Conservation (phyloP, 2,888 invertebrate species). For the Melanargia galathea region DNA sequence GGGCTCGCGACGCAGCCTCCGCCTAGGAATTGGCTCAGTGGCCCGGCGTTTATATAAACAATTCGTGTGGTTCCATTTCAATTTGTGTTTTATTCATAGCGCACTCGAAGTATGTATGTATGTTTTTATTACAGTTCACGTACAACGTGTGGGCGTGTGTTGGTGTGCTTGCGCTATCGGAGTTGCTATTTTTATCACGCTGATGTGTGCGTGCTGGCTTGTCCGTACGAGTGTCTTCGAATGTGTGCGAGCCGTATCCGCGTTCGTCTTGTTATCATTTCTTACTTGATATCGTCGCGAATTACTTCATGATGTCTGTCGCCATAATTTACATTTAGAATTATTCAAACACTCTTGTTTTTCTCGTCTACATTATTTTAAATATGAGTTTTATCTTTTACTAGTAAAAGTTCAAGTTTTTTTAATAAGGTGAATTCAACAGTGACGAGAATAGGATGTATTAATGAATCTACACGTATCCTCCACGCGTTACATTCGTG, state of each 20-base stretch:
- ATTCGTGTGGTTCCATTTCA: constrained; percentile 69
- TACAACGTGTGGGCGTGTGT: constrained; percentile 78
- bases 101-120: constrained; percentile 63
- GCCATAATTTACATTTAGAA: constrained; percentile 41
- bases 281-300: constrained; percentile 62
- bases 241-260: constrained; percentile 68
- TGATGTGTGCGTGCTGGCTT: constrained; percentile 53
- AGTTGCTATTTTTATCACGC: constrained; percentile 68
- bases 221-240: constrained; percentile 46
- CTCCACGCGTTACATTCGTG: not conserved
- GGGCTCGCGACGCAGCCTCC: constrained; percentile 37
- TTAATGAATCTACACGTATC: too few relatives aligned
- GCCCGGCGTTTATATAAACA: constrained; percentile 55
- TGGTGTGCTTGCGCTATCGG: constrained; percentile 80
- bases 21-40: constrained; percentile 41
- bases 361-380: constrained; percentile 1
- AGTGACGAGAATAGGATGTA: too few relatives aligned
- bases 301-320: constrained; percentile 52
- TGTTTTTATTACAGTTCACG: constrained; percentile 80
- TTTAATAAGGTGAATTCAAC: not conserved
- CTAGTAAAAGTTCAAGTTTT: not conserved
- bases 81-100: constrained; percentile 74
- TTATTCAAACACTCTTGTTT: constrained; percentile 29
- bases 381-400: not conserved
- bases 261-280: constrained; percentile 73